A percentile compares a stretch with the other conserved stretches of the same genome.
Conservation (phyloP, 2,797 vertebrate species). For the Pseudochirops corinnae region DNA sequence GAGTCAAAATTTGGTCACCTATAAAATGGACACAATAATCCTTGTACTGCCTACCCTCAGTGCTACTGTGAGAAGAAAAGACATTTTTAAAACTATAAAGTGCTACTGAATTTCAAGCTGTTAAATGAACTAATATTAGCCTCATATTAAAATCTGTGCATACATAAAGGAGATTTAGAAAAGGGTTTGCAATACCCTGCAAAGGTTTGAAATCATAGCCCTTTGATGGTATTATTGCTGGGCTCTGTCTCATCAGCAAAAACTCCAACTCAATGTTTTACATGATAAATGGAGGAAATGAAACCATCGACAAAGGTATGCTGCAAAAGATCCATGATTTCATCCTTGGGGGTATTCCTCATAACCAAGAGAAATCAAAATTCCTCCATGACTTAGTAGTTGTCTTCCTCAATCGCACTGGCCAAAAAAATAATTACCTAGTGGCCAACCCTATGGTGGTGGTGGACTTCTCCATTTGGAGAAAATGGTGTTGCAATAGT, state of each 20-base stretch:
- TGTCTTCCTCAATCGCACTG: not conserved
- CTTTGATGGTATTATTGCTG: not conserved
- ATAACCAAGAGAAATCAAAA: not conserved
- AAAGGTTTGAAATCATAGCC: not conserved
- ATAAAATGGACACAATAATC: not conserved
- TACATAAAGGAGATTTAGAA: not conserved
- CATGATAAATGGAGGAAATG: not conserved
- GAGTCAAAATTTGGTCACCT: not conserved
- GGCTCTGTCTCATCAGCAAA: not conserved
- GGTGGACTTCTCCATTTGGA: not conserved
- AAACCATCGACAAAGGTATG: not conserved
- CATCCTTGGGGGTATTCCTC: not conserved
- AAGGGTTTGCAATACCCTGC: not conserved
- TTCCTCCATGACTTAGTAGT: not conserved
- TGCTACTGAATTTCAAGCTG: not conserved
- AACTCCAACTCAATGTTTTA: not conserved
- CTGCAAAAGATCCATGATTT: not conserved
- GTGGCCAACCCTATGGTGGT: not conserved
- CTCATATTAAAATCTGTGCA: not conserved
- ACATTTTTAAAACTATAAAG: not conserved
- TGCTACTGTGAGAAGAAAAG: not conserved
- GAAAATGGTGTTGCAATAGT: not conserved
- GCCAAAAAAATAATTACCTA: not conserved
- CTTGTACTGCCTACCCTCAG: not conserved
- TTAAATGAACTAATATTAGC: not conserved